Evolutionary conservation across 2,113 vertebrate genomes (phyloP).

Genomic region (Scytalopus superciliaris): DNA sequence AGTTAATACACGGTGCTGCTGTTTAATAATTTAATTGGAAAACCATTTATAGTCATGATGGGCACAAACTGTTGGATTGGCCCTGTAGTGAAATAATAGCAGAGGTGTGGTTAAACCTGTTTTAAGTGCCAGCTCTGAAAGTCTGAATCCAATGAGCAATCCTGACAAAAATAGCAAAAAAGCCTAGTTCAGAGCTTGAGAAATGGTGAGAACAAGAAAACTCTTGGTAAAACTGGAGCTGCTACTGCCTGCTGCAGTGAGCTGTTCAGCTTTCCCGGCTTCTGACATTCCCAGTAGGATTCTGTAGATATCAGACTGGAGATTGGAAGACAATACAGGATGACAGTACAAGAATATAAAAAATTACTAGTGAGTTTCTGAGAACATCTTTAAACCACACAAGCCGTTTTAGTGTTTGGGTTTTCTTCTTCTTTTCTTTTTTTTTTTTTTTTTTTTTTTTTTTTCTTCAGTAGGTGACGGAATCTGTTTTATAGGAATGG

Average conservation of each 20-base stretch:
- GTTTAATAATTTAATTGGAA: background rate
- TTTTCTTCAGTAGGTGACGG: background rate
- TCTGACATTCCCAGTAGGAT: slow-evolving; percentile 8
- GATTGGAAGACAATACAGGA: background rate
- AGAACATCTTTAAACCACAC: background rate
- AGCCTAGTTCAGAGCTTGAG: background rate
- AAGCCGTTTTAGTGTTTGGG: background rate
- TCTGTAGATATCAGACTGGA: background rate
- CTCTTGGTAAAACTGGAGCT: background rate
- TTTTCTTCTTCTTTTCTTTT: background rate
- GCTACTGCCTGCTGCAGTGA: background rate
- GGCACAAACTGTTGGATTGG: background rate
- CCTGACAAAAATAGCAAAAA: background rate
- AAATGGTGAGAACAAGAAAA: background rate
- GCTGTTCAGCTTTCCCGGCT: background rate
- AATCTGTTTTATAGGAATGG: background rate
- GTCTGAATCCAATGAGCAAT: background rate
- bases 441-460: background rate
- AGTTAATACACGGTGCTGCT: background rate
- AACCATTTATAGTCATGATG: background rate
- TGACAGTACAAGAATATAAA: slow-evolving; percentile 34
- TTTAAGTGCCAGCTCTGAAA: background rate
- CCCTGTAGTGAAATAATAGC: background rate
- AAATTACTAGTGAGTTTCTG: background rate
- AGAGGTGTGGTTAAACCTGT: background rate